phyloP scores from a whole-genome alignment of 2,113 vertebrate genomes.

The Chloroceryle aenea region DNA sequence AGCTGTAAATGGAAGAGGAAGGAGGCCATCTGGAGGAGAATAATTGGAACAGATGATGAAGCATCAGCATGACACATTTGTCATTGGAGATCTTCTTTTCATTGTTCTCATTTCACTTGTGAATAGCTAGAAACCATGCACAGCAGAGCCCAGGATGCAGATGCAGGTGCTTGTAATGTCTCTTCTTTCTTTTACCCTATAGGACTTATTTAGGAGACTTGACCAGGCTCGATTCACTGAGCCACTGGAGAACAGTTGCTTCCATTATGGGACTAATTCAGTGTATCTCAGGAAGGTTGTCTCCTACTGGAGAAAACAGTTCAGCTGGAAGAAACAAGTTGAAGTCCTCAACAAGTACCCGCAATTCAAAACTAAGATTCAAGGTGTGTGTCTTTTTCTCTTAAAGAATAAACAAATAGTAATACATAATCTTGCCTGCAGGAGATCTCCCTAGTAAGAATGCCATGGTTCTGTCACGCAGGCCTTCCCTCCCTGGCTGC shows the following conservation, averaged over 20 bases:
- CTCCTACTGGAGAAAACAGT: constrained; percentile 80
- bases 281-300: constrained; percentile 73
- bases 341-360: constrained; percentile 80
- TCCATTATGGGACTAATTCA: constrained; percentile 78
- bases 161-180: background rate
- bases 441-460: background rate
- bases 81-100: background rate
- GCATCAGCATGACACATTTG: background rate
- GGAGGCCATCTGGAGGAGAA: constrained; percentile 29
- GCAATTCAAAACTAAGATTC: constrained; percentile 84
- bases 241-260: constrained; percentile 73
- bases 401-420: background rate
- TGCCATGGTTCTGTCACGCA: background rate
- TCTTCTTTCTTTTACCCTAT: background rate
- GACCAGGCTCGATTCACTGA: constrained; percentile 69
- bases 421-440: background rate
- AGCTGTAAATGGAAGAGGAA: constrained; percentile 35
- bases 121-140: background rate
- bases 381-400: constrained; percentile 66
- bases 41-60: background rate
- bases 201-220: constrained; percentile 80
- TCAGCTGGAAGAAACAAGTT: constrained; percentile 82
- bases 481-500: background rate
- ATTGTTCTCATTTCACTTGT: background rate
- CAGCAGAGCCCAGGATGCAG: background rate